Evolutionary conservation across 2,888 invertebrate species (phyloP).

Genomic region (Periphyllus acericola): DNA sequence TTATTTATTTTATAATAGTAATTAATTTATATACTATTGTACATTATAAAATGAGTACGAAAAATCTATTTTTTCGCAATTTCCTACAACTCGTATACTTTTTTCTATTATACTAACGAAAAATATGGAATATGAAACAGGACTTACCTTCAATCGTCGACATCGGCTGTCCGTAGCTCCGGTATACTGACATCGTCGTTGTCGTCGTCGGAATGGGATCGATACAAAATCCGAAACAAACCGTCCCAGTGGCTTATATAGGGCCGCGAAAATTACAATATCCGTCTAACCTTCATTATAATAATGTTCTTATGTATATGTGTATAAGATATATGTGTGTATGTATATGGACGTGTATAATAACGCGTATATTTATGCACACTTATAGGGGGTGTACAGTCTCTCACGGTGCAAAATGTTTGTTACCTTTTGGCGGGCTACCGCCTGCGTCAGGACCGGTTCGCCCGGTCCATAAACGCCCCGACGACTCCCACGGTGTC

Average conservation of each 20-base stretch:
- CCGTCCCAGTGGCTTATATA: conserved; percentile 27
- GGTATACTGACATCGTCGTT: too few relatives aligned
- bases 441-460: conserved; percentile 37
- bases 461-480: conserved; percentile 42
- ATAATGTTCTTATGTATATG: not conserved
- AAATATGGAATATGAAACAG: not conserved
- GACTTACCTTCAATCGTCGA: not conserved
- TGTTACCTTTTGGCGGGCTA: conserved; percentile 35
- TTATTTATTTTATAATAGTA: too few relatives aligned
- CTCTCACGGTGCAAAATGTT: conserved; percentile 40
- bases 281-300: not conserved
- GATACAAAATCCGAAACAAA: conserved; percentile 23
- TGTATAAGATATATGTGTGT: not conserved
- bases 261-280: conserved; percentile 12
- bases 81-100: too few relatives aligned
- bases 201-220: not conserved
- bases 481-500: conserved; percentile 58
- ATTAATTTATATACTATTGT: too few relatives aligned
- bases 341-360: not conserved
- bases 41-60: too few relatives aligned
- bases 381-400: conserved; percentile 34
- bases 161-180: too few relatives aligned
- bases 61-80: too few relatives aligned
- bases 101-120: too few relatives aligned
- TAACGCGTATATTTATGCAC: not conserved